phyloP scores from a whole-genome alignment of 92 coral and sea anemone genomes.

The Paragorgia papillata region DNA sequence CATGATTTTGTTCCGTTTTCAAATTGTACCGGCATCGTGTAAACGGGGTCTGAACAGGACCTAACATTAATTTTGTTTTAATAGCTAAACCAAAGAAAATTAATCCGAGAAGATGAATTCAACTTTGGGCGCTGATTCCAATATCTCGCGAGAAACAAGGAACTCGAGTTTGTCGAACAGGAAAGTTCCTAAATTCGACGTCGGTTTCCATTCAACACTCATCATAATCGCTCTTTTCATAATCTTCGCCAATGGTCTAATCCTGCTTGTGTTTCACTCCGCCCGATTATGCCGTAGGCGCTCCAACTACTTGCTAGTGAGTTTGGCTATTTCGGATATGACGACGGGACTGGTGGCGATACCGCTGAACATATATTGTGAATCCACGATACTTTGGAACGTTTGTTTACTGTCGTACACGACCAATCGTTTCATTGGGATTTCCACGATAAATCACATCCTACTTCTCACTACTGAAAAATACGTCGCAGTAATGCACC shows the following conservation, averaged over 20 bases:
- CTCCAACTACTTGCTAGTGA: constrained; percentile 25
- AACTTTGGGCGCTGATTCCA: too few species aligned
- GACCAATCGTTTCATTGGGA: constrained; percentile 14
- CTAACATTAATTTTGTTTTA: too few species aligned
- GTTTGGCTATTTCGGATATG: constrained; percentile 24
- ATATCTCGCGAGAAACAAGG: not conserved
- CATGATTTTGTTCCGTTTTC: too few species aligned
- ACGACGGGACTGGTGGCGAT: constrained; percentile 17
- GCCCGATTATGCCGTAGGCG: not conserved
- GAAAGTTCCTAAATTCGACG: not conserved
- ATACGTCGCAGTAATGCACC: constrained; percentile 19
- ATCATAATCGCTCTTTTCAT: not conserved
- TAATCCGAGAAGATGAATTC: too few species aligned
- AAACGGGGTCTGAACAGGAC: too few species aligned
- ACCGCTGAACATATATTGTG: constrained; percentile 19
- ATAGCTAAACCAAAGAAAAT: too few species aligned
- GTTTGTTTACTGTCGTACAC: not conserved
- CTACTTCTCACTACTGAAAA: constrained; percentile 18
- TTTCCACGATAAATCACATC: constrained; percentile 22
- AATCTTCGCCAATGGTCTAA: not conserved
- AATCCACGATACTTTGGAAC: not conserved
- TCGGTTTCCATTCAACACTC: not conserved
- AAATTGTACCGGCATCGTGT: too few species aligned
- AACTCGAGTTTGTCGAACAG: not conserved
- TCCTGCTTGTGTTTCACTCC: not conserved